Conservation (phyloP, 2,888 invertebrate species). For the Octonoba sinensis region DNA sequence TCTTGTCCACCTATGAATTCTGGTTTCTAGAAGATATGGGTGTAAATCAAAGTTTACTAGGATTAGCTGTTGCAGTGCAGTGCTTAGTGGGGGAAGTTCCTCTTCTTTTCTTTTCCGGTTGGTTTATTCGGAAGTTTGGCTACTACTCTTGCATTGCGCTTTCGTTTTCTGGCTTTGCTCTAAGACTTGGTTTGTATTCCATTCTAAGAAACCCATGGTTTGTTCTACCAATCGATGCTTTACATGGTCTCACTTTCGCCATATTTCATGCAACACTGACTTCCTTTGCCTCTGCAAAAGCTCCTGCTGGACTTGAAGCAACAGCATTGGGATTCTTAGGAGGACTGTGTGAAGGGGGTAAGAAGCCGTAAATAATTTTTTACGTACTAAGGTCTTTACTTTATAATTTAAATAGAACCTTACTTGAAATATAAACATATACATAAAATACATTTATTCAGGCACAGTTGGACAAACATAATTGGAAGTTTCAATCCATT, state of each 20-base stretch:
- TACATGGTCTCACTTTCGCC: slow-evolving; percentile 90
- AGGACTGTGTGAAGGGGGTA: slow-evolving; percentile 87
- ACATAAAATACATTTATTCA: no score
- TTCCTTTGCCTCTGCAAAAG: slow-evolving; percentile 24
- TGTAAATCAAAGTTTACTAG: slow-evolving; percentile 51
- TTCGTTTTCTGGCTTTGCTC: slow-evolving; percentile 83
- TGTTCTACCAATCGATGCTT: slow-evolving; percentile 85
- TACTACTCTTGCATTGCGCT: slow-evolving; percentile 85
- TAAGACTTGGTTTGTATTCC: slow-evolving; percentile 88
- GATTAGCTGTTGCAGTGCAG: slow-evolving; percentile 55
- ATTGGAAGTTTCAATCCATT: background rate
- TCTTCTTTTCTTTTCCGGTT: slow-evolving; percentile 73
- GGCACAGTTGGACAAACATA: no score
- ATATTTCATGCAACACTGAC: slow-evolving; percentile 78
- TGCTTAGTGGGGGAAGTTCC: slow-evolving; percentile 64
- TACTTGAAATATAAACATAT: no score
- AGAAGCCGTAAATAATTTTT: no score
- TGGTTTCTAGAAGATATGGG: slow-evolving; percentile 62
- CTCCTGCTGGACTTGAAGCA: slow-evolving; percentile 71
- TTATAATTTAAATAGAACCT: no score
- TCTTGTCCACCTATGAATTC: slow-evolving; percentile 63
- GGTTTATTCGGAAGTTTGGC: slow-evolving; percentile 83
- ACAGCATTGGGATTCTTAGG: slow-evolving; percentile 91
- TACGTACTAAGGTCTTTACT: background rate
- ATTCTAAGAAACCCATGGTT: slow-evolving; percentile 84